phyloP scores from a whole-genome alignment of 1,140 invertebrate genomes.

The Papilio glaucus region DNA sequence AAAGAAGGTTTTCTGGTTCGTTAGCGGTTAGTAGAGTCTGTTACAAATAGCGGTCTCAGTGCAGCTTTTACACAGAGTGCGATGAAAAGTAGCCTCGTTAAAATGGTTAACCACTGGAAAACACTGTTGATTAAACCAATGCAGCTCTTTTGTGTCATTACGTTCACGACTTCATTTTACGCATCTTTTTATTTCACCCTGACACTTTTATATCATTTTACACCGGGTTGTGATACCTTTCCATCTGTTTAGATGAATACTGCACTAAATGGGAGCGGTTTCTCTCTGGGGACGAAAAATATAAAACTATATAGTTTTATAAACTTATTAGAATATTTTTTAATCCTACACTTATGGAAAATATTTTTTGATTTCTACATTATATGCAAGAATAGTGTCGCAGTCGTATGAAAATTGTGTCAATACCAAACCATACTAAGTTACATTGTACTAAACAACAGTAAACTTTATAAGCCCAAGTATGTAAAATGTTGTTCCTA shows the following conservation, averaged over 20 bases:
- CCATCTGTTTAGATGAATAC: no score
- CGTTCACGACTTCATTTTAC: not conserved
- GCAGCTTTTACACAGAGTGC: conserved; percentile 12
- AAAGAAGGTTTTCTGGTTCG: conserved; percentile 15
- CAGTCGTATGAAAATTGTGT: conserved; percentile 7
- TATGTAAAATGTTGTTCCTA: not conserved
- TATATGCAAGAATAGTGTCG: not conserved
- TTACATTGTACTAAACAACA: not conserved
- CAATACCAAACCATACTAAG: not conserved
- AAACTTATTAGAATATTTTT: not conserved
- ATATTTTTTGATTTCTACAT: not conserved
- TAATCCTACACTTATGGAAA: not conserved
- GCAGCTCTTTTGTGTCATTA: conserved; percentile 16
- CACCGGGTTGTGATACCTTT: no score
- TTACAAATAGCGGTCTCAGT: conserved; percentile 7
- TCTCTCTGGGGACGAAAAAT: not conserved
- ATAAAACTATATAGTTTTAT: not conserved
- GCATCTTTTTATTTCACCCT: not conserved
- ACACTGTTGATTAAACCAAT: conserved; percentile 30
- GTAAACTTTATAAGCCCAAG: not conserved
- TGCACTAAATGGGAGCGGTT: not conserved
- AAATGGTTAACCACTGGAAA: conserved; percentile 29
- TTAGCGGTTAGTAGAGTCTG: conserved; percentile 27
- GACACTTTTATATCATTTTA: no score
- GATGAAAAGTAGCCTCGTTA: conserved; percentile 27